phyloP scores from a whole-genome alignment of 1,140 invertebrate genomes.

The Drosophila chauvacae region DNA sequence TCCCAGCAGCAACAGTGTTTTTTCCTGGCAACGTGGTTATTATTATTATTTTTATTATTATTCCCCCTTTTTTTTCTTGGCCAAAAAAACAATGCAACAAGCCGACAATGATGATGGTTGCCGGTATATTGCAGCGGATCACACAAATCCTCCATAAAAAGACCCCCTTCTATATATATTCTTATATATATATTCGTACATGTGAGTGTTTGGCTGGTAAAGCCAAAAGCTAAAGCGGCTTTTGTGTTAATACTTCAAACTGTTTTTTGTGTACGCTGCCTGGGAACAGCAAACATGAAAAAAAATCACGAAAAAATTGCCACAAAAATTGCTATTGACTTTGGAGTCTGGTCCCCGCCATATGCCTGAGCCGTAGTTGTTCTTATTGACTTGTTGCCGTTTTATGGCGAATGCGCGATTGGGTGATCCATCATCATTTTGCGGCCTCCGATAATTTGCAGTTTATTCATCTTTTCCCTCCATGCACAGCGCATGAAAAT shows the following conservation, averaged over 20 bases:
- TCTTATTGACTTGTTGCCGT: conserved; percentile 80
- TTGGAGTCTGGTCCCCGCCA: conserved; percentile 36
- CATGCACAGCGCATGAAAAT: conserved; percentile 57
- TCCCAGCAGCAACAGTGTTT: conserved; percentile 36
- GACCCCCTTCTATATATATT: conserved; percentile 26
- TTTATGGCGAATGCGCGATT: conserved; percentile 75
- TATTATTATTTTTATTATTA: conserved; percentile 78
- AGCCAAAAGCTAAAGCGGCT: conserved; percentile 74
- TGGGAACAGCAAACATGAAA: conserved; percentile 38
- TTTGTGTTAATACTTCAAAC: conserved; percentile 80
- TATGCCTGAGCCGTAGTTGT: conserved; percentile 55
- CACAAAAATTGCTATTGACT: conserved; percentile 76
- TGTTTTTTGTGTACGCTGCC: conserved; percentile 47
- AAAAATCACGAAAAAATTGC: conserved; percentile 64
- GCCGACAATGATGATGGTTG: conserved; percentile 56
- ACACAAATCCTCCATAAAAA: conserved; percentile 84
- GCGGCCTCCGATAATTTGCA: conserved; percentile 65
- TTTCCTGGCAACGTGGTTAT: conserved; percentile 54
- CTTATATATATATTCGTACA: conserved; percentile 11
- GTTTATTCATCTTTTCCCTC: conserved; percentile 48
- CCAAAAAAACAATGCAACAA: conserved; percentile 73
- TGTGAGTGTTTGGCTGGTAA: conserved; percentile 46
- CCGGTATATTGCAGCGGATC: conserved; percentile 77
- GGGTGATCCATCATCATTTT: conserved; percentile 78
- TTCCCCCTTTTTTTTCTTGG: conserved; percentile 36